Evolutionary conservation across 2,113 vertebrate species (phyloP).

Genomic region (Ceyx melanurus): DNA sequence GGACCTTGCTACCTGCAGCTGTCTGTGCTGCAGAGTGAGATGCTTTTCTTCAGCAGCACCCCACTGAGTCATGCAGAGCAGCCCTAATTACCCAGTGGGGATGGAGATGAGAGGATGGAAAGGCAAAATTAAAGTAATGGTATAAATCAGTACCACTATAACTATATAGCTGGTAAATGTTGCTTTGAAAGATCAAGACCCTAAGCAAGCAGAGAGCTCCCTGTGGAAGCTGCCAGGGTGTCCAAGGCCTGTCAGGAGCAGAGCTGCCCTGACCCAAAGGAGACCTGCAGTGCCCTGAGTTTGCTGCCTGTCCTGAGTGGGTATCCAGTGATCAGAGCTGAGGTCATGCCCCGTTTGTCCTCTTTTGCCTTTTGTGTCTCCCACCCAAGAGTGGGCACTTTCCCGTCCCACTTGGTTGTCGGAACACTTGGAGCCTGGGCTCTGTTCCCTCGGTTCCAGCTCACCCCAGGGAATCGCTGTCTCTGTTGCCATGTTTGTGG

Average conservation of each 20-base stretch:
- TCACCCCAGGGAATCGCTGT: rapidly evolving
- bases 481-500: rapidly evolving
- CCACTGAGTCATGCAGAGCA: not conserved
- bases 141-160: not conserved
- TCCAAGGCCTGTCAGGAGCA: not conserved
- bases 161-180: not conserved
- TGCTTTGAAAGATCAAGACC: not conserved
- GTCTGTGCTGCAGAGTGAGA: not conserved
- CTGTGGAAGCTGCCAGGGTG: rapidly evolving
- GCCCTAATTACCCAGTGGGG: not conserved
- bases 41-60: not conserved
- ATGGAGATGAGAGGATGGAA: not conserved
- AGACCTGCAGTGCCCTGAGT: rapidly evolving
- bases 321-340: not conserved
- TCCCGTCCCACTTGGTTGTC: not conserved
- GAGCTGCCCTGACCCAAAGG: not conserved
- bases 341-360: not conserved
- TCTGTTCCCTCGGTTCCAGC: not conserved
- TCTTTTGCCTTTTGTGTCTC: not conserved
- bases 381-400: not conserved
- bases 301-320: too few relatives aligned
- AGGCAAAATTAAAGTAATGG: not conserved
- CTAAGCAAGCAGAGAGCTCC: not conserved
- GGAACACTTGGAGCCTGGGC: not conserved
- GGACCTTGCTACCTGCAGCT: not conserved